Percentiles rank a stretch among this genome's conserved stretches.
These are phyloP conservation scores for Temnothorax curvispinosus DNA, from an alignment of 1,140 invertebrate species.

Conservation along the genomic window DNA sequence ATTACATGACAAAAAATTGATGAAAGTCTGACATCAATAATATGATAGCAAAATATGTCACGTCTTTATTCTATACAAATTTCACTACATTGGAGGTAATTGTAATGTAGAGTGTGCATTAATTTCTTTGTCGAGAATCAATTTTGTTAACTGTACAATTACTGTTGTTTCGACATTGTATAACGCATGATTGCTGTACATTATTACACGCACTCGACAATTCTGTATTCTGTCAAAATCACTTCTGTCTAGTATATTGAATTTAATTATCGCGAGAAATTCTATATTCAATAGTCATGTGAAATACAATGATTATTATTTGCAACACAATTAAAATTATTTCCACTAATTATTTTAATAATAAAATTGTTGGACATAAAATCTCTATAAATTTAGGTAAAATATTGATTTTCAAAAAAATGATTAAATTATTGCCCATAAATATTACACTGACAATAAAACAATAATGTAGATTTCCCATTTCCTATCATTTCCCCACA, in stretches of 20 bases:
- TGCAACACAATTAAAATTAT: constrained; percentile 22
- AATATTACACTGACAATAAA: neutral
- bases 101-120: constrained; percentile 20
- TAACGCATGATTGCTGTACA: constrained; percentile 8
- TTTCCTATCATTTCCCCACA: neutral
- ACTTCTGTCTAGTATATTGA: constrained; percentile 17
- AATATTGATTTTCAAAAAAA: neutral
- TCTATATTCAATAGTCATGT: neutral
- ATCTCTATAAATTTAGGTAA: neutral
- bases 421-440: neutral
- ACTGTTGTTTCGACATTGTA: constrained; percentile 4
- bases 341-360: neutral
- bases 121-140: constrained; percentile 31
- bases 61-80: neutral
- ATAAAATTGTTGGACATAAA: constrained; percentile 8
- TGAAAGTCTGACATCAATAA: constrained; percentile 4
- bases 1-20: constrained; percentile 36
- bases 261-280: constrained; percentile 37
- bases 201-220: neutral
- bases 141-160: constrained; percentile 22
- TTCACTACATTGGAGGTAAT: neutral
- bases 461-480: neutral
- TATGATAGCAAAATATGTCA: neutral
- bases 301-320: constrained; percentile 13
- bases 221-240: constrained; percentile 21